A percentile compares a stretch with the other conserved stretches of the same genome.
Evolutionary conservation across 2,113 vertebrate genomes (phyloP).

Genomic region (Rhagologus leucostigma): DNA sequence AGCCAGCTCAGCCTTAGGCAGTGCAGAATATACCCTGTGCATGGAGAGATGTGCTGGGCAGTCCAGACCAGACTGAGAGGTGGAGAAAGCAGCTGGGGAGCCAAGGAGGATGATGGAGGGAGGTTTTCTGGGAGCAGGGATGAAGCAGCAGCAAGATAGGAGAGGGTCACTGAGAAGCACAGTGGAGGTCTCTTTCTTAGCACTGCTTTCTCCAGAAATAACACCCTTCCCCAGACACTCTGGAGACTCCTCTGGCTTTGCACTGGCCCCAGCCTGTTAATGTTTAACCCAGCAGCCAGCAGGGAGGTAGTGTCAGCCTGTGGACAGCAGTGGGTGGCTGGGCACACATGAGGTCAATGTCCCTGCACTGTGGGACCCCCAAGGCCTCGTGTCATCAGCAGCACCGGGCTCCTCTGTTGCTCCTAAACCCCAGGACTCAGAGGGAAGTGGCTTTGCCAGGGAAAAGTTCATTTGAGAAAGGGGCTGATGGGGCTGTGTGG

Average conservation of each 20-base stretch:
- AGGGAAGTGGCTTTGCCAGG: background rate
- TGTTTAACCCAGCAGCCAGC: background rate
- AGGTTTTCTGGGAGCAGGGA: background rate
- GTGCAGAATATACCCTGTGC: background rate
- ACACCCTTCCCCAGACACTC: background rate
- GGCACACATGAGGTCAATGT: background rate
- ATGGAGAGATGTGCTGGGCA: fast-evolving
- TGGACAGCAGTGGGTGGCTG: fast-evolving
- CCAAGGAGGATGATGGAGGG: fast-evolving
- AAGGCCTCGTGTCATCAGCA: fast-evolving
- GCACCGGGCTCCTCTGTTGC: background rate
- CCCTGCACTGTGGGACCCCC: background rate
- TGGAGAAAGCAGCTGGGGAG: background rate
- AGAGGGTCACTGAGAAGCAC: background rate
- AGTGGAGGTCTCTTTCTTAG: background rate
- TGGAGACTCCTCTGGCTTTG: background rate
- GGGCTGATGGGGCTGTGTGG: background rate
- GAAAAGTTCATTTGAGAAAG: background rate
- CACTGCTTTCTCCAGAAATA: background rate
- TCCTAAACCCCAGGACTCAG: fast-evolving
- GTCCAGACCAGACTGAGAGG: background rate
- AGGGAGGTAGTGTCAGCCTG: fast-evolving
- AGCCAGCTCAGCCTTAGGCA: background rate
- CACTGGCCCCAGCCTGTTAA: background rate
- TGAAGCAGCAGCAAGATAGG: background rate